phyloP scores from a whole-genome alignment of 2,113 vertebrate genomes.

The Origma solitaria region DNA sequence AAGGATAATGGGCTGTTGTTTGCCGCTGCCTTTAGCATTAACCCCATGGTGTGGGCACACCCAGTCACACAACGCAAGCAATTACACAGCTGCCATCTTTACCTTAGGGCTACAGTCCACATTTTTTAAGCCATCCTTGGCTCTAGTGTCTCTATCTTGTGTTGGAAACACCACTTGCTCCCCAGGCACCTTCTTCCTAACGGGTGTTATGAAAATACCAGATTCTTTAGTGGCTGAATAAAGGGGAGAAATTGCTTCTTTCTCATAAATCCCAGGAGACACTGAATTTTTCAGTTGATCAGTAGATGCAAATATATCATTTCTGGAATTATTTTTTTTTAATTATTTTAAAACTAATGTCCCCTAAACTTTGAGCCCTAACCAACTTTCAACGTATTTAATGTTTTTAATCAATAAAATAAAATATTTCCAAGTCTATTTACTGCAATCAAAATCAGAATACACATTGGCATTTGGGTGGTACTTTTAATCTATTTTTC shows the following conservation, averaged over 20 bases:
- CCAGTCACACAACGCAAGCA: accelerated
- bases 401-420: not conserved
- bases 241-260: not conserved
- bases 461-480: not conserved
- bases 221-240: not conserved
- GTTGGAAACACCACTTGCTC: not conserved
- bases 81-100: not conserved
- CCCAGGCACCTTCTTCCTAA: not conserved
- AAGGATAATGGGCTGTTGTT: not conserved
- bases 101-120: not conserved
- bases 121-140: not conserved
- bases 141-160: not conserved
- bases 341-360: not conserved
- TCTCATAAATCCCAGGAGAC: not conserved
- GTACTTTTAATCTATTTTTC: slow-evolving; percentile 45
- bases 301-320: not conserved
- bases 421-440: not conserved
- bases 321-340: not conserved
- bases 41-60: not conserved
- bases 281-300: not conserved
- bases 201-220: not conserved
- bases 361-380: not conserved
- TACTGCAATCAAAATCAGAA: slow-evolving; percentile 34
- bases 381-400: not conserved
- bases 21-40: not conserved